phyloP scores from a whole-genome alignment of 2,797 vertebrate species.

The Coluber constrictor region DNA sequence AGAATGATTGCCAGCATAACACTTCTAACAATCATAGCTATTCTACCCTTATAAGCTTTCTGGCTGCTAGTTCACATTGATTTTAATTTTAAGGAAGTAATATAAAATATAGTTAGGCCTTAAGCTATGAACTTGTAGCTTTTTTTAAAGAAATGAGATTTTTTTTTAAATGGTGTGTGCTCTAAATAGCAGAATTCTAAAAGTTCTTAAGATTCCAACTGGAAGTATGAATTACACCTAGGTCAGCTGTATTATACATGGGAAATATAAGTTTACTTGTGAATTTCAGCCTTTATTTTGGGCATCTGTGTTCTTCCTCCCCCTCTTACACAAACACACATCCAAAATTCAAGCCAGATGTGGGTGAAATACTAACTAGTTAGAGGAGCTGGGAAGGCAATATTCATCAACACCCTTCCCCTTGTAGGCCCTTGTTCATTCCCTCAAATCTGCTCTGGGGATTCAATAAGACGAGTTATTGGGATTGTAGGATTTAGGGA shows the following conservation, averaged over 20 bases:
- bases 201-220: not conserved
- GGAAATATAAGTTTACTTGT: not conserved
- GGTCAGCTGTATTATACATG: too few relatives aligned
- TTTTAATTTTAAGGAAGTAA: slow-evolving; percentile 27
- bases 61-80: slow-evolving; percentile 4
- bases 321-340: not conserved
- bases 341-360: not conserved
- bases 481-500: not conserved
- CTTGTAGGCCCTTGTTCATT: not conserved
- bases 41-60: not conserved
- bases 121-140: not conserved
- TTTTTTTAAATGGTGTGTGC: not conserved
- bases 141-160: not conserved
- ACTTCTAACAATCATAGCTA: not conserved
- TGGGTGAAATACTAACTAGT: not conserved
- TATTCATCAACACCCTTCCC: not conserved
- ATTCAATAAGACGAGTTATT: not conserved
- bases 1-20: slow-evolving; percentile 17
- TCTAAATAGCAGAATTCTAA: not conserved
- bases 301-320: not conserved
- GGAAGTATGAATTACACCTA: not conserved
- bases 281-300: not conserved
- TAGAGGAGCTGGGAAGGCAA: not conserved
- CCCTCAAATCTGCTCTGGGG: not conserved
- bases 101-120: not conserved